Percentiles rank a stretch among this genome's conserved stretches.
These are phyloP conservation scores for Megalopta genalis DNA, from an alignment of 1,140 invertebrate genomes.

Conservation along the genomic window DNA sequence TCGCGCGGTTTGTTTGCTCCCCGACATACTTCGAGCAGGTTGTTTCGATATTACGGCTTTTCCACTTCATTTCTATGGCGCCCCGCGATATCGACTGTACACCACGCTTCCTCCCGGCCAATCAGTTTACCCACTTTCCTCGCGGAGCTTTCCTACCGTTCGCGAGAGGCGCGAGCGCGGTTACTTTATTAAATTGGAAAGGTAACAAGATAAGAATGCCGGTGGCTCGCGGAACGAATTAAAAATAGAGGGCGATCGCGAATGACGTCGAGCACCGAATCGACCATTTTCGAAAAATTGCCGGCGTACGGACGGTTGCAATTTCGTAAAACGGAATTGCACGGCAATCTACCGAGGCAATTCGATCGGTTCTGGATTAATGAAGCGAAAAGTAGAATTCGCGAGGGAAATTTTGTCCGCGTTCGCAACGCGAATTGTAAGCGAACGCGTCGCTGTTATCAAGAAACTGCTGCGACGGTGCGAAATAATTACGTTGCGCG, in stretches of 20 bases:
- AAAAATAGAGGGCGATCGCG: background rate
- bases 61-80: conserved; percentile 42
- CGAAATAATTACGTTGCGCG: too few relatives aligned
- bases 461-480: too few relatives aligned
- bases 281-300: too few relatives aligned
- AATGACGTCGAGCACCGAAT: background rate
- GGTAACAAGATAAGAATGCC: background rate
- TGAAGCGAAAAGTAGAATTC: too few relatives aligned
- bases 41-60: conserved; percentile 46
- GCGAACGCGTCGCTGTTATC: too few relatives aligned
- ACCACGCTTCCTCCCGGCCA: background rate
- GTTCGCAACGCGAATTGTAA: too few relatives aligned
- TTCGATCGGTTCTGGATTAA: too few relatives aligned
- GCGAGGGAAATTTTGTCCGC: too few relatives aligned
- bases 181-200: background rate
- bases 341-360: too few relatives aligned
- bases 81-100: conserved; percentile 15
- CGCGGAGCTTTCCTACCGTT: background rate
- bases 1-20: conserved; percentile 36
- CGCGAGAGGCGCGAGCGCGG: background rate
- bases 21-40: conserved; percentile 23
- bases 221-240: background rate
- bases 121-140: conserved; percentile 28
- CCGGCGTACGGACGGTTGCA: too few relatives aligned
- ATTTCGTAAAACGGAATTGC: too few relatives aligned